Percentiles rank a stretch among this genome's conserved stretches.
These are phyloP conservation scores for Apoda limacodes DNA, from an alignment of 2,888 invertebrate genomes.

Conservation along the genomic window DNA sequence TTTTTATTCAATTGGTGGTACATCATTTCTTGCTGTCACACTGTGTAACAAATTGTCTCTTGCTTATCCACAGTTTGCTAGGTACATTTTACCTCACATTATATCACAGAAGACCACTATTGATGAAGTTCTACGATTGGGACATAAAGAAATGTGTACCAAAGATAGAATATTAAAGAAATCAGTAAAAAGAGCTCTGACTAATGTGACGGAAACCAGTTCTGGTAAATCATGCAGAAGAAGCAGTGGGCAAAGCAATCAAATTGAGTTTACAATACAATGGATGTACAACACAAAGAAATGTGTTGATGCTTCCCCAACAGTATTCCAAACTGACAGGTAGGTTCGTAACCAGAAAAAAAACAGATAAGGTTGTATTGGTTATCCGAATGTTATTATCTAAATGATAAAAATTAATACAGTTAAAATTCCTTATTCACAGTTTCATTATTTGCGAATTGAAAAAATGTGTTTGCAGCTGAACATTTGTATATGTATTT, in stretches of 20 bases:
- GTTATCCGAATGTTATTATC: too few species aligned
- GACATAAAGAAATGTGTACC: slow-evolving; percentile 30
- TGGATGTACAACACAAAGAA: slow-evolving; percentile 77
- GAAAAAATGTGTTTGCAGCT: too few species aligned
- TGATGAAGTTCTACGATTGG: slow-evolving; percentile 36
- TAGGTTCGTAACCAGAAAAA: slow-evolving; percentile 38
- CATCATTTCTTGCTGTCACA: slow-evolving; percentile 76
- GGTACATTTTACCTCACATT: slow-evolving; percentile 65
- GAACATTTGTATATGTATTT: too few species aligned
- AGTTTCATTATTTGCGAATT: too few species aligned
- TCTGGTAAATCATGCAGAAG: slow-evolving; percentile 24
- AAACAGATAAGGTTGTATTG: too few species aligned
- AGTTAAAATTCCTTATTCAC: too few species aligned
- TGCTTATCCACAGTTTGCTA: slow-evolving; percentile 42
- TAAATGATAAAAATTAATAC: too few species aligned
- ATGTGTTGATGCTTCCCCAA: slow-evolving; percentile 86
- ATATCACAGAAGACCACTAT: slow-evolving; percentile 57
- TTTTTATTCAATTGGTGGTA: slow-evolving; percentile 75
- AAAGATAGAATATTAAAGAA: slow-evolving; percentile 28
- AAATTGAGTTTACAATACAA: slow-evolving; percentile 46
- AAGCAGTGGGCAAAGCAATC: slow-evolving; percentile 12
- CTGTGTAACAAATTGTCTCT: slow-evolving; percentile 70
- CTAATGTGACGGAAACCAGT: slow-evolving; percentile 10
- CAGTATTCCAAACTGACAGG: slow-evolving; percentile 55
- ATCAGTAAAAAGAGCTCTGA: slow-evolving; percentile 27